A percentile compares a stretch with the other conserved stretches of the same genome.
These are phyloP conservation scores for Trachymyrmex septentrionalis DNA, from an alignment of 1,140 invertebrate genomes.

Conservation along the genomic window DNA sequence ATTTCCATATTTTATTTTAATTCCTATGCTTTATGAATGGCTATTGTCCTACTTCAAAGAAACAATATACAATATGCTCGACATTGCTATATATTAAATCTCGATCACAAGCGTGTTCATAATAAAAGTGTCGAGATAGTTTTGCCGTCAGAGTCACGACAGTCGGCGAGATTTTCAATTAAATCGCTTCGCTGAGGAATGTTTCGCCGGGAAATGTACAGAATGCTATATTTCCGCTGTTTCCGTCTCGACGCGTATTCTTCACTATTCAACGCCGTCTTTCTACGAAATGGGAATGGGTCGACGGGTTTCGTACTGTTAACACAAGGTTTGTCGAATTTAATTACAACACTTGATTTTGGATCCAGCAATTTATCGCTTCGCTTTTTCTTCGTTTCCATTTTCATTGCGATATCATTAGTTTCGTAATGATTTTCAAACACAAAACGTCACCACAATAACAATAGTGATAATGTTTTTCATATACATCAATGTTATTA, in stretches of 20 bases:
- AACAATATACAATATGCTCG: neutral
- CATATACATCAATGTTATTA: neutral
- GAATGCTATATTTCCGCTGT: conserved; percentile 17
- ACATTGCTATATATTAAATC: conserved; percentile 30
- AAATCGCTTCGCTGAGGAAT: conserved; percentile 36
- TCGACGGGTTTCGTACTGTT: conserved; percentile 18
- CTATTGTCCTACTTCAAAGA: neutral
- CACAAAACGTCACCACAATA: neutral
- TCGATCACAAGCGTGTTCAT: neutral
- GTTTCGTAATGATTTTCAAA: neutral
- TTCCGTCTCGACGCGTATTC: conserved; percentile 29
- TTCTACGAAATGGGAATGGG: neutral
- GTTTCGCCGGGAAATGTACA: neutral
- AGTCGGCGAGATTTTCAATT: conserved; percentile 62
- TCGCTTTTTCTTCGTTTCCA: conserved; percentile 19
- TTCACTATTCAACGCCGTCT: conserved; percentile 2
- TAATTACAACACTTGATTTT: conserved; percentile 65
- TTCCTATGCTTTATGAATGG: conserved; percentile 3
- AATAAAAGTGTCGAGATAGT: conserved; percentile 16
- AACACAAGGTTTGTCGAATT: conserved; percentile 68
- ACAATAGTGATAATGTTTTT: neutral
- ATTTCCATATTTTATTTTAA: neutral
- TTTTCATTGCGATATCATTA: conserved; percentile 27
- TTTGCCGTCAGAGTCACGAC: conserved; percentile 19
- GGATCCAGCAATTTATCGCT: conserved; percentile 32